phyloP scores from a whole-genome alignment of 2,113 vertebrate species.

The Abramis brama region DNA sequence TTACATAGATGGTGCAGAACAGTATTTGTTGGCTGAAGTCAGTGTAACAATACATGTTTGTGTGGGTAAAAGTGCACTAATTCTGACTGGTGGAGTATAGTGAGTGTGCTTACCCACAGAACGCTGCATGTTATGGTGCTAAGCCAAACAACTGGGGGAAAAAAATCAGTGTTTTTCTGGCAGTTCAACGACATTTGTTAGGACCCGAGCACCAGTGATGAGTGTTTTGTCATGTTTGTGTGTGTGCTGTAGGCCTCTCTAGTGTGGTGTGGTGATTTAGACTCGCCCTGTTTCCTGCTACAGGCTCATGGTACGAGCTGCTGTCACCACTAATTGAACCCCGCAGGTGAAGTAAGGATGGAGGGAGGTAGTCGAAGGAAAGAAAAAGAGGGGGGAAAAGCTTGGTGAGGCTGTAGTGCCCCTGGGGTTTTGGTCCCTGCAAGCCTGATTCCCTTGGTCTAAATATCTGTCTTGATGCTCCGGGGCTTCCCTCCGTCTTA shows the following conservation, averaged over 20 bases:
- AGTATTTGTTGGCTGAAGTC: slow-evolving; percentile 16
- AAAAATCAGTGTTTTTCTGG: neutral
- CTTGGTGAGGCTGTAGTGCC: slow-evolving; percentile 72
- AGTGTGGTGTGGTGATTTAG: slow-evolving; percentile 64
- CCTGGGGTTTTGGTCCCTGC: slow-evolving; percentile 70
- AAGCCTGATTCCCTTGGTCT: slow-evolving; percentile 64
- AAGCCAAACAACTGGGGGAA: neutral
- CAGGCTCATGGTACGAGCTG: slow-evolving; percentile 71
- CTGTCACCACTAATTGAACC: slow-evolving; percentile 80
- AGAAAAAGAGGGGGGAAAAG: slow-evolving; percentile 55
- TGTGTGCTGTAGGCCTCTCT: neutral
- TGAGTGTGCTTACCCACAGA: slow-evolving; percentile 5
- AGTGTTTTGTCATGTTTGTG: slow-evolving; percentile 27
- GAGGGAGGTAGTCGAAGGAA: slow-evolving; percentile 64
- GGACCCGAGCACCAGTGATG: neutral
- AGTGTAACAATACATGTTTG: slow-evolving; percentile 26
- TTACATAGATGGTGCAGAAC: slow-evolving; percentile 43
- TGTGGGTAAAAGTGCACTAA: slow-evolving; percentile 22
- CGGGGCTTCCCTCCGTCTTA: slow-evolving; percentile 80
- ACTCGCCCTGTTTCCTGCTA: slow-evolving; percentile 66
- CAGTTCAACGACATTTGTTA: slow-evolving; percentile 12
- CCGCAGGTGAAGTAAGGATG: slow-evolving; percentile 73
- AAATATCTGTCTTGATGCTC: slow-evolving; percentile 78
- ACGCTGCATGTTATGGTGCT: neutral
- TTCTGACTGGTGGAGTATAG: slow-evolving; percentile 9